phyloP scores from a whole-genome alignment of 1,140 invertebrate genomes.

The Marisa cornuarietis region DNA sequence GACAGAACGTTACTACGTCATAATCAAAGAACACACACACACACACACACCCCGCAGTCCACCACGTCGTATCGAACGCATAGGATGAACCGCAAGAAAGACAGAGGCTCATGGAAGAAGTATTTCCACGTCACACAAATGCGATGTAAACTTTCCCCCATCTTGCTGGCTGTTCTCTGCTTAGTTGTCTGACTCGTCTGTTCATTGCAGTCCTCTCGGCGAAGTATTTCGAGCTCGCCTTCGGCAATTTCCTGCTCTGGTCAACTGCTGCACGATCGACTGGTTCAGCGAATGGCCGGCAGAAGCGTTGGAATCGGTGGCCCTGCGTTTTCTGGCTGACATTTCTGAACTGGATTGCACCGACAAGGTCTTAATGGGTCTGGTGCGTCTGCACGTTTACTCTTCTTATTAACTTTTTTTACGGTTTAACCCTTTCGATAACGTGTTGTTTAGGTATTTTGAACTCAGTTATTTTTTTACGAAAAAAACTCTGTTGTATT shows the following conservation, averaged over 20 bases:
- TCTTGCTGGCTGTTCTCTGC: no score
- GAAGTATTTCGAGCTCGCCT: constrained; percentile 66
- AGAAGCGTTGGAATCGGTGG: constrained; percentile 72
- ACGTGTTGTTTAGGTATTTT: no score
- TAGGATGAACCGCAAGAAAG: no score
- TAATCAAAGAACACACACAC: no score
- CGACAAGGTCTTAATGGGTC: constrained; percentile 60
- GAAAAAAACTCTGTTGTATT: no score
- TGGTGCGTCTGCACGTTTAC: constrained; percentile 51
- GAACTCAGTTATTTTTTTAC: background rate
- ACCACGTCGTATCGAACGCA: no score
- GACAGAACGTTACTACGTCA: no score
- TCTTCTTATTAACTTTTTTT: background rate
- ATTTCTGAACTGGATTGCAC: constrained; percentile 57
- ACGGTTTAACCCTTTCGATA: background rate
- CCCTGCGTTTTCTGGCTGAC: constrained; percentile 59
- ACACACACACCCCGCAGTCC: no score
- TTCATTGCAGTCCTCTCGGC: constrained; percentile 61
- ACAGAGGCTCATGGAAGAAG: no score
- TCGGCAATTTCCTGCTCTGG: constrained; percentile 66
- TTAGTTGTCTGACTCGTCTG: background rate
- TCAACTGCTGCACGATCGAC: constrained; percentile 68
- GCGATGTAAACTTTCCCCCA: no score
- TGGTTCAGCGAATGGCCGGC: constrained; percentile 76
- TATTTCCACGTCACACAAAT: no score